phyloP scores from a whole-genome alignment of 2,888 invertebrate species.

The Pocota personata region DNA sequence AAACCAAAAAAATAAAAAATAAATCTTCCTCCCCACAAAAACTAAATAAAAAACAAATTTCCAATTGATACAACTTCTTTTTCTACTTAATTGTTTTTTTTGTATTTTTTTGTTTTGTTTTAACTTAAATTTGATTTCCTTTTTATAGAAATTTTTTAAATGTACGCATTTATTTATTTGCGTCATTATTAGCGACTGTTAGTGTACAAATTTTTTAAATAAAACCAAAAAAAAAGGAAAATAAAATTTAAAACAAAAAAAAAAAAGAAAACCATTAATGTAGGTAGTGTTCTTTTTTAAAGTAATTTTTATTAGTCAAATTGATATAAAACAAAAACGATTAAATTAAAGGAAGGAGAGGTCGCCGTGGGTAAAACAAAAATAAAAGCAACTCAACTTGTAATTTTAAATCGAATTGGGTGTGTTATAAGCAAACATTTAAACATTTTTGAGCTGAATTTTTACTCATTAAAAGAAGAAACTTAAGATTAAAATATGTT shows the following conservation, averaged over 20 bases:
- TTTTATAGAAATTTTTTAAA: slow-evolving; percentile 63
- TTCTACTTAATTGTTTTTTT: slow-evolving; percentile 11
- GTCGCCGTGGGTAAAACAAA: slow-evolving; percentile 52
- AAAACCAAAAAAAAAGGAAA: slow-evolving; percentile 44
- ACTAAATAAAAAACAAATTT: slow-evolving; percentile 47
- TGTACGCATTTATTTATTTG: slow-evolving; percentile 73
- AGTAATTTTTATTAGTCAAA: slow-evolving; percentile 74
- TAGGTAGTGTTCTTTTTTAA: slow-evolving; percentile 74
- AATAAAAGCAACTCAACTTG: slow-evolving; percentile 33
- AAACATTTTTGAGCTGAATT: slow-evolving; percentile 69
- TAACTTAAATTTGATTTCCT: slow-evolving; percentile 19
- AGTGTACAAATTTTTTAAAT: slow-evolving; percentile 74
- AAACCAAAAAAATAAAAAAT: slow-evolving; percentile 3
- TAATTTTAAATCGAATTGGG: slow-evolving; percentile 29
- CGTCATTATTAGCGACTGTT: slow-evolving; percentile 74
- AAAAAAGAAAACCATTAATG: slow-evolving; percentile 50
- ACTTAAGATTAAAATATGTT: background rate
- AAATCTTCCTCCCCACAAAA: slow-evolving; percentile 49
- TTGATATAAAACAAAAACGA: slow-evolving; percentile 55
- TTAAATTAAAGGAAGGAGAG: slow-evolving; percentile 65
- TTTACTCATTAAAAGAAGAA: slow-evolving; percentile 44
- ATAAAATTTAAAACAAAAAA: slow-evolving; percentile 21
- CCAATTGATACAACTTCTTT: slow-evolving; percentile 58
- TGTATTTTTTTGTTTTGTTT: background rate
- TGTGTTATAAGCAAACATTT: slow-evolving; percentile 36